These are phyloP conservation scores for Syrrhaptes paradoxus DNA, from an alignment of 2,113 vertebrate species.

Conservation along the genomic window DNA sequence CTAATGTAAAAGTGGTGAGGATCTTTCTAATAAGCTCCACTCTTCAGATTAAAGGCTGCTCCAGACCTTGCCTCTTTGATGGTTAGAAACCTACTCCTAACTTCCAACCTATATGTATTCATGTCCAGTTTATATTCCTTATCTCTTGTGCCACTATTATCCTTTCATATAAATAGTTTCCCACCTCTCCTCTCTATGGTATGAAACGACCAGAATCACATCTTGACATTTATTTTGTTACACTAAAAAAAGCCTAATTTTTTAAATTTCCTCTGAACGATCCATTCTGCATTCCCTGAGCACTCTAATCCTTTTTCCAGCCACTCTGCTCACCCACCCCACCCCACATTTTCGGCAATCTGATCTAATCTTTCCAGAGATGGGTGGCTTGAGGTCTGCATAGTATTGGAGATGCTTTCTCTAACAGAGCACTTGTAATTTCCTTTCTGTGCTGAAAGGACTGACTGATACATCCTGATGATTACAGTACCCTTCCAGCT, in stretches of 20 bases:
- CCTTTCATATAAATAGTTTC: not conserved
- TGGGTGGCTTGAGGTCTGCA: fast-evolving
- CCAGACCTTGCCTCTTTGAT: not conserved
- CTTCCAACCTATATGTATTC: not conserved
- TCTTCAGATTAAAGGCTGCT: not conserved
- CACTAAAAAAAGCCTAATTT: not conserved
- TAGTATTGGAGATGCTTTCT: not conserved
- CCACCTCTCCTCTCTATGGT: not conserved
- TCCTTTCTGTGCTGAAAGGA: not conserved
- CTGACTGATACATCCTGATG: not conserved
- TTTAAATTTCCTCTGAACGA: not conserved
- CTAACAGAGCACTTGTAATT: not conserved
- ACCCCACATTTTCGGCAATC: not conserved
- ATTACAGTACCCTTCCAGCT: not conserved
- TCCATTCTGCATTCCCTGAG: not conserved
- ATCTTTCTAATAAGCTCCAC: not conserved
- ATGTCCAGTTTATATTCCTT: not conserved
- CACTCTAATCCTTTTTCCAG: not conserved
- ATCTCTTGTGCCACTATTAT: not conserved
- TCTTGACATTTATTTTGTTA: not conserved
- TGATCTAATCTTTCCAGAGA: not conserved
- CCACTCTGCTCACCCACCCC: too few relatives aligned
- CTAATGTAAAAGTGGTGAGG: not conserved
- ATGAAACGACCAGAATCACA: not conserved
- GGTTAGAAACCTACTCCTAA: not conserved